Base-by-base conservation (phyloP, 2,113 vertebrate genomes). In the Aspiorhynchus laticeps region DNA sequence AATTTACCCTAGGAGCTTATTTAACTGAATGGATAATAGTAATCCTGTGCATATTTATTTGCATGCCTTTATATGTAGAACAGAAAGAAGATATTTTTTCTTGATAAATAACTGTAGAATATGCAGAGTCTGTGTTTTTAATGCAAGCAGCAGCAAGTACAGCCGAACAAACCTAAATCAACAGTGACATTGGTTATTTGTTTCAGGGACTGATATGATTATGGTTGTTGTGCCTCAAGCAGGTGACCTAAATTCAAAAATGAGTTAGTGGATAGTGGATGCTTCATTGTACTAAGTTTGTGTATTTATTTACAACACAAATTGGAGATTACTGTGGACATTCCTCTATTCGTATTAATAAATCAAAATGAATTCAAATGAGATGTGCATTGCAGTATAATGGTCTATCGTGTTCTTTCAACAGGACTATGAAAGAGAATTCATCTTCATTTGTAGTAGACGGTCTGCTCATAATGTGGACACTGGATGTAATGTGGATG, bases 191-290 rank as follows among this genome's bases (percentile, higher is more conserved):
- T 63, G 61, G 24, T 65, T 65, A 81, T 81, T 65, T 65, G 80
- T 81, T 65, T 81, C 59, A 65, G 38, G 43, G 59, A 81, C 56
- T 65, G 80, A 81, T 65, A 81, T 81, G 80, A 81, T 65, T 81
- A 31, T 31, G 59, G 80, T 21, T 81, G 80, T 28, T 43, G 59
- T 65, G 80, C 80, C 59, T 65, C 59, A 46, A 46, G 80, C 80
- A 65, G 59, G 80, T 81, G 80, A 81, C 80, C 80, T 81, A 43
- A 63, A 65, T 81, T 63, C 38, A 65, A 19, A 53, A 28, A 65
- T 21, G 28, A 65, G 59, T 61, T 41, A 63, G 78, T 12, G 10
- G 51, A 38, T 59, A 80, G 51, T 71, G 24, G 77, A 10, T 80
- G 21, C 77, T 28, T 77, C 21, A 17, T 61, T 63, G 33, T 80